Conservation (phyloP, 2,888 invertebrate genomes). For the Acanthococcus lagerstroemiae region DNA sequence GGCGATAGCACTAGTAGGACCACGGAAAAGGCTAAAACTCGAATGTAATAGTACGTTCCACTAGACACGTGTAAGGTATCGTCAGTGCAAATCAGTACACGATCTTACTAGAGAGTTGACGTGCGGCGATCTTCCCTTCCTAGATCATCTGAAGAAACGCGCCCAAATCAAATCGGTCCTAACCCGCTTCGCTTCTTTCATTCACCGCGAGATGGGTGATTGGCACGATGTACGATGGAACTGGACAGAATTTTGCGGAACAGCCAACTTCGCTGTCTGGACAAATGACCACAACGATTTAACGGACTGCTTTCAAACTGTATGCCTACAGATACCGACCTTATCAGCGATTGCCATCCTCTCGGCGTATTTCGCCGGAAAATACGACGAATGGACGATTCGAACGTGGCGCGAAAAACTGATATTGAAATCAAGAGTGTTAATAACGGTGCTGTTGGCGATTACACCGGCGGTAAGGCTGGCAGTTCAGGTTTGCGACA, state of each 20-base stretch:
- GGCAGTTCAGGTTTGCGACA: slow-evolving; percentile 39
- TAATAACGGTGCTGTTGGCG: slow-evolving; percentile 50
- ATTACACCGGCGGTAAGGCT: slow-evolving; percentile 56
- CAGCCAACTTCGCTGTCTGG: slow-evolving; percentile 61
- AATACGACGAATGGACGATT: slow-evolving; percentile 51
- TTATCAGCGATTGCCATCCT: slow-evolving; percentile 60
- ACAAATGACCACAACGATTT: slow-evolving; percentile 60
- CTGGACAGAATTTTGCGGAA: slow-evolving; percentile 67
- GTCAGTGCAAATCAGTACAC: too few species aligned
- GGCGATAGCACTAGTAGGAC: too few species aligned
- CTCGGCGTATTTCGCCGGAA: slow-evolving; percentile 74
- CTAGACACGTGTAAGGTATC: too few species aligned
- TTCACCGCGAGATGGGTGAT: too few species aligned
- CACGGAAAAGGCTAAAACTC: too few species aligned
- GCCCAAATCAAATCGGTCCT: too few species aligned
- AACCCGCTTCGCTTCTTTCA: too few species aligned
- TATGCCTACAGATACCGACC: slow-evolving; percentile 68
- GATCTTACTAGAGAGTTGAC: too few species aligned
- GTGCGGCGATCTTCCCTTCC: too few species aligned
- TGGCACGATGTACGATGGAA: slow-evolving; percentile 46
- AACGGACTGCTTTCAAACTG: slow-evolving; percentile 73
- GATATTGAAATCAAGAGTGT: slow-evolving; percentile 55
- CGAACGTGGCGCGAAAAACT: slow-evolving; percentile 54
- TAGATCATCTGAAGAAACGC: too few species aligned
- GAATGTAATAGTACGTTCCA: too few species aligned